A percentile compares a stretch with the other conserved stretches of the same genome.
Conservation (phyloP, 2,797 vertebrate genomes). For the Carduelis carduelis region DNA sequence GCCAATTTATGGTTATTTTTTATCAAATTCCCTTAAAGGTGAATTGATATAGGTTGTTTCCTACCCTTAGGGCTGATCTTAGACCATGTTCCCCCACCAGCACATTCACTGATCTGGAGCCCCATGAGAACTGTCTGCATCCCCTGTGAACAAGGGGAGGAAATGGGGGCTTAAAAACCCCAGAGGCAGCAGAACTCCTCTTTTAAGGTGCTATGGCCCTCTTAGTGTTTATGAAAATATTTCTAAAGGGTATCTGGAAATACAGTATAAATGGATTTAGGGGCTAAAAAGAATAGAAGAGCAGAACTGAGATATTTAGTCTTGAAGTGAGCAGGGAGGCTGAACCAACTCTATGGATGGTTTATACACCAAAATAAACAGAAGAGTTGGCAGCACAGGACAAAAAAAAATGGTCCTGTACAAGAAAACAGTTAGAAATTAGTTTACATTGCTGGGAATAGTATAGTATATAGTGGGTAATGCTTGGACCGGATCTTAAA, state of each 20-base stretch:
- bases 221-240: not conserved
- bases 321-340: not conserved
- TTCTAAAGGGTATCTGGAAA: not conserved
- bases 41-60: not conserved
- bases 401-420: not conserved
- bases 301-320: not conserved
- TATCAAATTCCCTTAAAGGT: not conserved
- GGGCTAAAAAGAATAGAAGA: not conserved
- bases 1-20: not conserved
- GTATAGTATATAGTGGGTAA: not conserved
- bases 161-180: not conserved
- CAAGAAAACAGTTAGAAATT: not conserved
- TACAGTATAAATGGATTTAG: not conserved
- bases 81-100: not conserved
- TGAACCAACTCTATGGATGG: not conserved
- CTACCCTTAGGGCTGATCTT: not conserved
- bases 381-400: not conserved
- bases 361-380: not conserved
- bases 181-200: not conserved
- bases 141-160: not conserved
- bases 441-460: not conserved
- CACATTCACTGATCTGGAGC: not conserved
- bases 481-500: not conserved
- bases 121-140: not conserved
- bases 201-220: not conserved